Evolutionary conservation across 2,797 vertebrate species (phyloP), one percentile per base, ranked within the genome.

Genomic region (Mormyrus hasselquistii): DNA sequence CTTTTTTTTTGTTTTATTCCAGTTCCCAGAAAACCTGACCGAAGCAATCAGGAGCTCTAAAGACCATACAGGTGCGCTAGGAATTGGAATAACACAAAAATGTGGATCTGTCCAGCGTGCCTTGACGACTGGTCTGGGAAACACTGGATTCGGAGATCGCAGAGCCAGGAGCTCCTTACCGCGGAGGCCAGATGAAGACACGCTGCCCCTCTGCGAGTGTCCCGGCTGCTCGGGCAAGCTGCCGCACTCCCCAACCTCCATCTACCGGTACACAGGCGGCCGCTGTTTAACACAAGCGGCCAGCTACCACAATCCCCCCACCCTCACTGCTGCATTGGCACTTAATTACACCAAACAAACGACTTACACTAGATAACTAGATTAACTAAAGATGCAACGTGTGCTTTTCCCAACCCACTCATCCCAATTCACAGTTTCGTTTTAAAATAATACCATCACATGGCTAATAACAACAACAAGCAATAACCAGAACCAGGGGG

Each of bases 181-280:
- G 87, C 97, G 96, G 76, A 95, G 94, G 57, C 96, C 96, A 88
- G 96, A 95, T 34, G 97, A 98, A 82, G 97, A 97, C 52, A 98
- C 95, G 89, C 97, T 98, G 95, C 97, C 96, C 92, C 97, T 95
- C 90, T 97, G 96, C 0, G 97, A 97, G 47, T 93, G 93, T 79
- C 97, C 97, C 0, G 95, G 96, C n/a, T 94, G 91, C 89, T 95
- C 96, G n/a, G 94, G 91, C 55, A 94, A 95, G 91, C 95, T 95
- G 7, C 89, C 93, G 88, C 90, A 93, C 89, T 97, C 97, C 69
- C 95, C 93, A 91, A 94, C 95, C 89, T 98, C 97, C 97, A 98
- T 98, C 94, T 90, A 89, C 89, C 88, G 92, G 92, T 25, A 92
- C 41, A 89, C 73, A 25, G 2, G 55, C 19, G 47, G 14, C 14